Conservation (phyloP, 2,797 vertebrate genomes). For the Oreortyx pictus region DNA sequence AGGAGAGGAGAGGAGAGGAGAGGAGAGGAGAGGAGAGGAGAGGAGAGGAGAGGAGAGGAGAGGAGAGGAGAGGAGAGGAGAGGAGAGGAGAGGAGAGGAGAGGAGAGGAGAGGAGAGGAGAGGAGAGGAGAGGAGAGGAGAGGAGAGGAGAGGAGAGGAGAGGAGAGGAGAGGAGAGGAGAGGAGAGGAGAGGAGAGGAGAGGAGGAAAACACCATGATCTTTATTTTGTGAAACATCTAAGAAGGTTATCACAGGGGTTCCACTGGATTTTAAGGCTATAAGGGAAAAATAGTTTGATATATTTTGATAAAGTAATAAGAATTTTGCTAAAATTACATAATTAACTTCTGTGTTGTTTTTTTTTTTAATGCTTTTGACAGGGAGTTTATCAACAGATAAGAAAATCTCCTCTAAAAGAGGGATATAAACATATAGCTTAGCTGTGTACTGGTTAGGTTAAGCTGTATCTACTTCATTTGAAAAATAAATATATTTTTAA, state of each 20-base stretch:
- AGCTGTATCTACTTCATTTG: background rate
- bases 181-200: background rate
- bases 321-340: slow-evolving; percentile 23
- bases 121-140: too few relatives aligned
- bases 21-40: too few relatives aligned
- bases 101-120: too few relatives aligned
- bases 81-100: too few relatives aligned
- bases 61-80: too few relatives aligned
- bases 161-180: too few relatives aligned
- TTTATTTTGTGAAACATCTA: background rate
- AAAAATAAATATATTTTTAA: background rate
- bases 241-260: background rate
- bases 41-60: too few relatives aligned
- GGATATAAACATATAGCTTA: background rate
- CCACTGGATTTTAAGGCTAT: background rate
- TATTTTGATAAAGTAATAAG: background rate
- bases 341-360: slow-evolving; percentile 2
- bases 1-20: too few relatives aligned
- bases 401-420: background rate
- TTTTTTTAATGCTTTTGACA: slow-evolving; percentile 5
- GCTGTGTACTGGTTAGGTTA: background rate
- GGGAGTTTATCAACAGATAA: slow-evolving; percentile 18
- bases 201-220: background rate
- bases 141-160: too few relatives aligned
- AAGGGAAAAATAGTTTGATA: background rate